A percentile compares a stretch with the other conserved stretches of the same genome.
These are phyloP conservation scores for Orius laevigatus DNA, from an alignment of 1,140 invertebrate genomes.

Conservation along the genomic window DNA sequence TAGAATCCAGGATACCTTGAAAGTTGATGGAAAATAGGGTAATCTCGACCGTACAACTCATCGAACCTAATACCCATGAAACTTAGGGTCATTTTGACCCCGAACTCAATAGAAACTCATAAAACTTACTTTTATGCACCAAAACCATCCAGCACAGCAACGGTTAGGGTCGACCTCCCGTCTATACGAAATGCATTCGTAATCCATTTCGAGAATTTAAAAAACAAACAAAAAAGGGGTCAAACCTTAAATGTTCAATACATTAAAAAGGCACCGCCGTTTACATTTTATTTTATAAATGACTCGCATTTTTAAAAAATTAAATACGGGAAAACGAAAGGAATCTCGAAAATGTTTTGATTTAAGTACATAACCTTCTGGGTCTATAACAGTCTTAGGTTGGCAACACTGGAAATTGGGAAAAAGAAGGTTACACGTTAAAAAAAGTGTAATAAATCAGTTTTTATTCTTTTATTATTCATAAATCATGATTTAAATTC, in stretches of 20 bases:
- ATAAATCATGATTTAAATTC: no score
- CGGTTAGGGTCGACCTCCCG: conserved; percentile 5
- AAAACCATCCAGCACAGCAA: conserved; percentile 3
- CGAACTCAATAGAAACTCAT: no score
- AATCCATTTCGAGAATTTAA: not conserved
- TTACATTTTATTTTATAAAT: not conserved
- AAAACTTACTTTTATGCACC: conserved; percentile 7
- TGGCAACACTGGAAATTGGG: not conserved
- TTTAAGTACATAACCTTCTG: not conserved
- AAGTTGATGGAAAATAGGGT: no score
- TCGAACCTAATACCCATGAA: no score
- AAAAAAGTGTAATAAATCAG: not conserved
- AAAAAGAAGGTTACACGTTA: no score
- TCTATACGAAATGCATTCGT: conserved; percentile 3
- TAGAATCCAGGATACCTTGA: no score
- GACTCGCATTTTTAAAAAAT: not conserved
- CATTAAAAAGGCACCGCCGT: not conserved
- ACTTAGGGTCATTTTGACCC: no score
- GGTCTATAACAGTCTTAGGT: not conserved
- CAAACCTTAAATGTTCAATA: not conserved
- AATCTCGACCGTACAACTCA: no score
- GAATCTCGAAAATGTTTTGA: not conserved
- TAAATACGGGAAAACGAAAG: not conserved
- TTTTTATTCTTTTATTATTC: not conserved
- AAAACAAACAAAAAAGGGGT: not conserved